phyloP scores from a whole-genome alignment of 2,797 vertebrate genomes.

The Myotis vivesi region DNA sequence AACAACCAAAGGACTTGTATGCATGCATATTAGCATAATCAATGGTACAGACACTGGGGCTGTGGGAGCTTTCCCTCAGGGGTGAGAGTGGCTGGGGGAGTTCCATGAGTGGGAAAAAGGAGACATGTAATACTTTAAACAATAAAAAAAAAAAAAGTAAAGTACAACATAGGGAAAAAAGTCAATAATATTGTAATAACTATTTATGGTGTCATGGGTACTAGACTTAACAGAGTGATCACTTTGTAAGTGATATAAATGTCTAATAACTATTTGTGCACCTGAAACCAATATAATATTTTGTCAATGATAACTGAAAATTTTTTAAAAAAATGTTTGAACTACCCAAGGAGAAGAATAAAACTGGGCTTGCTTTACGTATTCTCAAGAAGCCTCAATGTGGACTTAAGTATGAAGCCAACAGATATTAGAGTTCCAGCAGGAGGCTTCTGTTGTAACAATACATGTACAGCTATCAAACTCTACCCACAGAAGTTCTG shows the following conservation, averaged over 20 bases:
- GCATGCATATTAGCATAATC: too few relatives aligned
- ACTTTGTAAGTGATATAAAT: neutral
- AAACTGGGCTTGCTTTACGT: neutral
- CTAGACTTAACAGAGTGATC: neutral
- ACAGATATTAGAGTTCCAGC: conserved; percentile 4
- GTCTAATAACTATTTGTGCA: neutral
- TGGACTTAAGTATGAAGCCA: conserved; percentile 8
- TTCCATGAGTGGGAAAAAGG: too few relatives aligned
- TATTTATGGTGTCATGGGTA: neutral
- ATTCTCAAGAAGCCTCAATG: neutral
- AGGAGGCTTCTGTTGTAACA: neutral
- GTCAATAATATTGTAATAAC: neutral
- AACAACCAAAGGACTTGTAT: too few relatives aligned
- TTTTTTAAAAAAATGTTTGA: neutral
- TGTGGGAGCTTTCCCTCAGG: too few relatives aligned
- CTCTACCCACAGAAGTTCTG: neutral
- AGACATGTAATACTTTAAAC: too few relatives aligned
- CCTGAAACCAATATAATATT: neutral
- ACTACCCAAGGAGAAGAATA: neutral
- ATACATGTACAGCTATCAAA: neutral
- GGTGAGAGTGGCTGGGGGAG: too few relatives aligned
- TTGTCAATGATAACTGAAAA: neutral
- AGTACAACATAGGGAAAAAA: too few relatives aligned
- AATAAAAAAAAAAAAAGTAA: too few relatives aligned
- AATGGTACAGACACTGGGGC: too few relatives aligned